Conservation (phyloP, 2,797 vertebrate species). For the Gambelia wislizenii region DNA sequence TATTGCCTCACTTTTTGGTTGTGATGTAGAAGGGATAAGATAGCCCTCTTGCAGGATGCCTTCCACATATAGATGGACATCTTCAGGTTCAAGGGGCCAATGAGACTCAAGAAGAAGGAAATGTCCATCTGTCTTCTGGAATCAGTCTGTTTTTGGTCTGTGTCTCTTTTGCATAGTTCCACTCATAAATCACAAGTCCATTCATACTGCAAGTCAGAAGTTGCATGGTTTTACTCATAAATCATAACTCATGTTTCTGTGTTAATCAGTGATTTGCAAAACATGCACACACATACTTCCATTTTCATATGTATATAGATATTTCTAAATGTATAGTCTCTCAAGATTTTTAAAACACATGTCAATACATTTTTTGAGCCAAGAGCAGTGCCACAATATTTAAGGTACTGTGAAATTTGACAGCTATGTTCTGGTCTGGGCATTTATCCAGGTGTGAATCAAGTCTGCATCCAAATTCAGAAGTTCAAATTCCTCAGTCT, state of each 20-base stretch:
- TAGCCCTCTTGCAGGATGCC: background rate
- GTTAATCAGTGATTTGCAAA: background rate
- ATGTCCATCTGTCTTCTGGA: too few species aligned
- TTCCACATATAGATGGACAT: too few species aligned
- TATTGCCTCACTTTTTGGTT: background rate
- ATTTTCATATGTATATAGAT: background rate
- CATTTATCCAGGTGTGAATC: background rate
- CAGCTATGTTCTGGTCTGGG: background rate
- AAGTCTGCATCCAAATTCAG: background rate
- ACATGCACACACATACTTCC: background rate
- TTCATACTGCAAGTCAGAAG: too few species aligned
- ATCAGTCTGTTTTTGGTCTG: background rate
- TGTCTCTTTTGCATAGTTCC: background rate
- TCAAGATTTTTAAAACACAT: background rate
- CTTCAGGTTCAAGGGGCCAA: too few species aligned
- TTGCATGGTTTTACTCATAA: background rate
- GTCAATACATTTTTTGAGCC: background rate
- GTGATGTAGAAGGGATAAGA: background rate
- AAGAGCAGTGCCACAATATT: background rate
- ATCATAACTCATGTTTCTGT: background rate
- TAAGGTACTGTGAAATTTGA: background rate
- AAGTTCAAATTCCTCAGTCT: background rate
- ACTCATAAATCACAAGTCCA: background rate
- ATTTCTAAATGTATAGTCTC: background rate
- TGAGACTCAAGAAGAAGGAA: too few species aligned